A percentile compares a stretch with the other conserved stretches of the same genome.
These are phyloP conservation scores for Tachysurus vachellii DNA, from an alignment of 2,113 vertebrate genomes.

Conservation along the genomic window DNA sequence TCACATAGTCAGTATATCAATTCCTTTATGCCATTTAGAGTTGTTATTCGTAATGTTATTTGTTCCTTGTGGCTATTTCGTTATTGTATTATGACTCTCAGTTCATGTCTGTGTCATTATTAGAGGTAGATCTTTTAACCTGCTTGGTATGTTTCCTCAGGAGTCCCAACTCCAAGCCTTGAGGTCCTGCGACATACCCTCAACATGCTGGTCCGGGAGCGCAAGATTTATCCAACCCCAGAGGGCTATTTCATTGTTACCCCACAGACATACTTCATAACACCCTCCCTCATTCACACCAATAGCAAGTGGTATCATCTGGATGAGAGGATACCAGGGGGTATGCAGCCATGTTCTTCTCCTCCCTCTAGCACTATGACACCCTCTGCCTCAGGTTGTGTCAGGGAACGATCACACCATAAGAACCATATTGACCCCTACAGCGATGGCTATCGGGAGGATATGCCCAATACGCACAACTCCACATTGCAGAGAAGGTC, in stretches of 20 bases:
- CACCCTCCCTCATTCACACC: slow-evolving; percentile 95
- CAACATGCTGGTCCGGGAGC: slow-evolving; percentile 93
- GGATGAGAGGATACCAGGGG: slow-evolving; percentile 90
- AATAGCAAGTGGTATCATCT: slow-evolving; percentile 99
- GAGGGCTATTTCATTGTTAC: slow-evolving; percentile 99
- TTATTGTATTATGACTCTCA: neutral
- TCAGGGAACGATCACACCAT: slow-evolving; percentile 86
- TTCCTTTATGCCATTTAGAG: neutral
- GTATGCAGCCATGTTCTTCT: slow-evolving; percentile 91
- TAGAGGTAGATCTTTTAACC: neutral
- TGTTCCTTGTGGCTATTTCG: neutral
- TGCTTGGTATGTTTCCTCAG: slow-evolving; percentile 65
- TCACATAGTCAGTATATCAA: neutral
- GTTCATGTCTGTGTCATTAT: neutral
- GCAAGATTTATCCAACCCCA: slow-evolving; percentile 95
- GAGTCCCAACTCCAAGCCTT: slow-evolving; percentile 94
- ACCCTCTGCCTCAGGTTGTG: slow-evolving; percentile 87
- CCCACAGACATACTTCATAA: slow-evolving; percentile 98
- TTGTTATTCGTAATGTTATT: neutral
- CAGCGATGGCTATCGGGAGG: slow-evolving; percentile 89
- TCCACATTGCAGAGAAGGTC: slow-evolving; percentile 90
- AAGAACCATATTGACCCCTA: slow-evolving; percentile 93
- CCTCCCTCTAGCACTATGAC: slow-evolving; percentile 91
- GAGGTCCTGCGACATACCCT: slow-evolving; percentile 95
- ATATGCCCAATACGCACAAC: slow-evolving; percentile 86